These are phyloP conservation scores for Diloba caeruleocephala DNA, from an alignment of 2,888 invertebrate genomes.

Conservation along the genomic window DNA sequence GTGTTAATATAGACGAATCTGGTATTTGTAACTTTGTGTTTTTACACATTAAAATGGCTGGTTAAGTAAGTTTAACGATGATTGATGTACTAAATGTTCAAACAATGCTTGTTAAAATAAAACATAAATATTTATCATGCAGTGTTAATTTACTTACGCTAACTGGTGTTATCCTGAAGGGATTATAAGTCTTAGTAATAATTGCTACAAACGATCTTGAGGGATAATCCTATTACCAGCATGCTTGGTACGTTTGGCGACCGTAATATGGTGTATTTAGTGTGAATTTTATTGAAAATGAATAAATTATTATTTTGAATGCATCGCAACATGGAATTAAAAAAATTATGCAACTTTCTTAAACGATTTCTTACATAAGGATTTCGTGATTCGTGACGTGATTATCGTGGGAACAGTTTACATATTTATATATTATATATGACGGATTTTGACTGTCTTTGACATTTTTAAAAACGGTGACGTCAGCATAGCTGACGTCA, in stretches of 20 bases:
- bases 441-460: too few relatives aligned
- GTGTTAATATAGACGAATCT: neutral
- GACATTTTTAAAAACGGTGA: too few relatives aligned
- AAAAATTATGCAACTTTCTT: too few relatives aligned
- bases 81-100: neutral
- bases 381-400: too few relatives aligned
- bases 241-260: conserved; percentile 1
- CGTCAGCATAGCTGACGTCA: too few relatives aligned
- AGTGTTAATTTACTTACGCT: conserved; percentile 33
- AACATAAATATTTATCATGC: conserved; percentile 35
- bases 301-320: too few relatives aligned
- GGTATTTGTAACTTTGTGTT: neutral
- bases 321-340: too few relatives aligned
- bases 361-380: too few relatives aligned
- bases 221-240: conserved; percentile 21
- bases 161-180: conserved; percentile 20
- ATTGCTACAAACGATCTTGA: conserved; percentile 42
- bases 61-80: neutral
- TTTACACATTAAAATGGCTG: neutral
- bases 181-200: conserved; percentile 30
- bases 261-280: too few relatives aligned
- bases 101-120: neutral
- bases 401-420: too few relatives aligned
- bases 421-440: too few relatives aligned
- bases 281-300: too few relatives aligned